Evolutionary conservation across 2,888 invertebrate genomes (phyloP).

Genomic region (Urechis unicinctus): DNA sequence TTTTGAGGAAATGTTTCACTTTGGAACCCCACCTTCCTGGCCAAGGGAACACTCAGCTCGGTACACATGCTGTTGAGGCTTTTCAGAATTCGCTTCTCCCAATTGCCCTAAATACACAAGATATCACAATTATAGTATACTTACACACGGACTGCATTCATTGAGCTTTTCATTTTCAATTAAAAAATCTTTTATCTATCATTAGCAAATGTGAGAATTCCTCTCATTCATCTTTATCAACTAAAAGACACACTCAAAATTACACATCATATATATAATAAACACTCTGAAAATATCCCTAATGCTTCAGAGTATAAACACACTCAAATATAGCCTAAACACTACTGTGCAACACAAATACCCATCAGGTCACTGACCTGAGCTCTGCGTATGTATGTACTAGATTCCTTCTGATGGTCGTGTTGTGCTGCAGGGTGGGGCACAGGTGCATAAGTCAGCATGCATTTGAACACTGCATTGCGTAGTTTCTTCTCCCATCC

Average conservation of each 20-base stretch:
- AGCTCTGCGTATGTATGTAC: conserved; percentile 17
- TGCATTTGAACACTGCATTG: conserved; percentile 40
- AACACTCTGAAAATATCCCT: conserved; percentile 2
- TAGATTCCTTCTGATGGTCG: conserved; percentile 15
- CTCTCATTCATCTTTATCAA: no score
- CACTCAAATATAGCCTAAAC: no score
- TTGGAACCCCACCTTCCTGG: conserved; percentile 43
- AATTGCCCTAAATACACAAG: conserved; percentile 52
- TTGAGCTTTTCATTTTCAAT: no score
- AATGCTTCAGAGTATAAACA: background rate
- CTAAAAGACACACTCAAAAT: no score
- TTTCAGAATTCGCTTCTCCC: conserved; percentile 91
- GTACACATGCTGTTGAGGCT: conserved; percentile 91
- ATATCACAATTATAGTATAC: background rate
- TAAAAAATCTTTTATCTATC: background rate
- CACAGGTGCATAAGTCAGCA: conserved; percentile 30
- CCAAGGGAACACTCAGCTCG: conserved; percentile 75
- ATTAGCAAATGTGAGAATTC: background rate
- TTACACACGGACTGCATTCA: background rate
- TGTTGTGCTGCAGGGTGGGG: conserved; percentile 13
- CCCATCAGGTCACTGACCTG: no score
- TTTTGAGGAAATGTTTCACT: no score
- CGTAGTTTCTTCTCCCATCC: conserved; percentile 40
- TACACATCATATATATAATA: background rate
- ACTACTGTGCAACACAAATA: no score